Evolutionary conservation across 2,888 invertebrate genomes (phyloP).

Genomic region (Eubasilissa splendida): DNA sequence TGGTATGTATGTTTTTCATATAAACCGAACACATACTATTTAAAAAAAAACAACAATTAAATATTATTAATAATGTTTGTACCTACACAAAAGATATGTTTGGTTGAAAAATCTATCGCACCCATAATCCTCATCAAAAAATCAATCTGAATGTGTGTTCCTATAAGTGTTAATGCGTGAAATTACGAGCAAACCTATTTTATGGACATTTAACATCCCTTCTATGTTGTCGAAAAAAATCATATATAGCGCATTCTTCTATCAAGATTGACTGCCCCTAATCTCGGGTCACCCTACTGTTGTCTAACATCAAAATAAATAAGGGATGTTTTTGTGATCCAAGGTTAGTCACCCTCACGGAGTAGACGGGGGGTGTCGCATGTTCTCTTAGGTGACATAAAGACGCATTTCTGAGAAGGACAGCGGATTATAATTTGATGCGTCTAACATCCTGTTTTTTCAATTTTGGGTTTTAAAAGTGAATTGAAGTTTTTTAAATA

Average conservation of each 20-base stretch:
- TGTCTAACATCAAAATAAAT: constrained; percentile 51
- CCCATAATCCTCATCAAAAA: not conserved
- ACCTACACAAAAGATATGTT: too few species aligned
- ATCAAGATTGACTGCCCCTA: constrained; percentile 49
- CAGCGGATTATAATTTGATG: constrained; percentile 24
- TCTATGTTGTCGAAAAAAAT: constrained; percentile 25
- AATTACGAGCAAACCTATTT: constrained; percentile 5
- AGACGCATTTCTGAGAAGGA: constrained; percentile 42
- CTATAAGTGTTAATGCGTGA: constrained; percentile 30
- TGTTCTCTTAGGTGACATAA: constrained; percentile 51
- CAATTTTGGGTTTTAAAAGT: too few species aligned
- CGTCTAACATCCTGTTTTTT: constrained; percentile 10
- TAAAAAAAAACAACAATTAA: too few species aligned
- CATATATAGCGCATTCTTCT: constrained; percentile 52
- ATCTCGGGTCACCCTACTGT: constrained; percentile 37
- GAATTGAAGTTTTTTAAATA: too few species aligned
- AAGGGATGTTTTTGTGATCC: constrained; percentile 42
- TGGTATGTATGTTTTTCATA: too few species aligned
- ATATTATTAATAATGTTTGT: too few species aligned
- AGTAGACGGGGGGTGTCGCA: constrained; percentile 32
- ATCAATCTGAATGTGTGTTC: not conserved
- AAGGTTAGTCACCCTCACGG: not conserved
- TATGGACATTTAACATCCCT: constrained; percentile 23
- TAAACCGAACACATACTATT: too few species aligned
- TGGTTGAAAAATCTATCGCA: not conserved